These are phyloP conservation scores for Astyanax mexicanus DNA, from an alignment of 2,797 vertebrate genomes.

Conservation along the genomic window DNA sequence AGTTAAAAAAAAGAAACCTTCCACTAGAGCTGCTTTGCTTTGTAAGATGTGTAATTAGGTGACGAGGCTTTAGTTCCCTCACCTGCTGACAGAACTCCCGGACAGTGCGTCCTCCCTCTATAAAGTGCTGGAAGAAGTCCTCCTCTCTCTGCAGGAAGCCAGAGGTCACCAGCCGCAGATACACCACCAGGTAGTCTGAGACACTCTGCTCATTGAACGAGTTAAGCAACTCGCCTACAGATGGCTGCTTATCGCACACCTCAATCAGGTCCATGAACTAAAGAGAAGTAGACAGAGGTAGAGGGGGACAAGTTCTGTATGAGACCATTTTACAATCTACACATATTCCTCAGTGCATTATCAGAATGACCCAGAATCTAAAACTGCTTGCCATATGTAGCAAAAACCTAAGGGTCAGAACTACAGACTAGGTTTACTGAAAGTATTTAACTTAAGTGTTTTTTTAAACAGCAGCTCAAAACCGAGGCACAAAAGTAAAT, in stretches of 20 bases:
- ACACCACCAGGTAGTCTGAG: slow-evolving; percentile 94
- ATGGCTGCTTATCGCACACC: slow-evolving; percentile 88
- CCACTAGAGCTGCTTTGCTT: no score
- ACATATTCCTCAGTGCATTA: background rate
- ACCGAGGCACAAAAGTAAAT: background rate
- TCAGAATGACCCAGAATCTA: background rate
- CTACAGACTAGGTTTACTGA: background rate
- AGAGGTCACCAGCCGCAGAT: slow-evolving; percentile 92
- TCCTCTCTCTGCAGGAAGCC: slow-evolving; percentile 92
- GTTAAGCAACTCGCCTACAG: slow-evolving; percentile 84
- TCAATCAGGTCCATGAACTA: slow-evolving; percentile 97
- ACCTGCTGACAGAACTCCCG: slow-evolving; percentile 98
- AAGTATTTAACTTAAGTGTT: no score
- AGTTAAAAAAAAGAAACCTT: no score
- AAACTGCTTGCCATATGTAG: background rate
- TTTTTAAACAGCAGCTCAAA: background rate
- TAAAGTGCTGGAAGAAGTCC: slow-evolving; percentile 89
- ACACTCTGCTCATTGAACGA: slow-evolving; percentile 95
- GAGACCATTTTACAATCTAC: background rate
- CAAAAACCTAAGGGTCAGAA: background rate
- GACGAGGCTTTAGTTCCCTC: background rate
- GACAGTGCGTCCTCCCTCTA: slow-evolving; percentile 92
- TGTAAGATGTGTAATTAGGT: no score
- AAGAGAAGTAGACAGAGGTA: background rate
- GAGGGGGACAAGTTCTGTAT: background rate